Evolutionary conservation across 2,888 invertebrate genomes (phyloP).

Genomic region (Cyrtodaria siliqua): DNA sequence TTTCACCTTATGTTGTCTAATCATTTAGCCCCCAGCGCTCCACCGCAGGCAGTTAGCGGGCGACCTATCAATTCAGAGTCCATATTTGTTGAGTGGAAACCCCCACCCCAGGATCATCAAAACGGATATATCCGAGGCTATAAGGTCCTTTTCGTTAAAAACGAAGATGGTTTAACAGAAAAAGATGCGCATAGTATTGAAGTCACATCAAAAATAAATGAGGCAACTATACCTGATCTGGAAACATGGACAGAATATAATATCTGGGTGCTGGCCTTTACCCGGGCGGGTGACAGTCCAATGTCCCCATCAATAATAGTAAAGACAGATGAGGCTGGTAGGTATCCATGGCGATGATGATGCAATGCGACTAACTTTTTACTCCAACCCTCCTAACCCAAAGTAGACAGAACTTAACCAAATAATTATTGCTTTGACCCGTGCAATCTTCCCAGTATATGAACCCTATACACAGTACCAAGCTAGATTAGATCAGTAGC

Average conservation of each 20-base stretch:
- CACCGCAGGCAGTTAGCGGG: constrained; percentile 97
- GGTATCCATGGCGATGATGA: constrained; percentile 86
- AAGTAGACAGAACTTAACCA: no score
- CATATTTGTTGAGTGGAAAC: constrained; percentile 96
- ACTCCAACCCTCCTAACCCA: no score
- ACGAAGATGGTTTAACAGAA: constrained; percentile 85
- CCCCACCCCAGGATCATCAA: constrained; percentile 95
- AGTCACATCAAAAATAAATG: constrained; percentile 79
- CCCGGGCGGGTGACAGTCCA: constrained; percentile 98
- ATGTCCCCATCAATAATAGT: constrained; percentile 95
- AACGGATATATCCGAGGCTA: constrained; percentile 89
- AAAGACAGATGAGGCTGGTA: constrained; percentile 99
- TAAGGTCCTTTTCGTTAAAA: constrained; percentile 86
- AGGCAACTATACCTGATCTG: constrained; percentile 94
- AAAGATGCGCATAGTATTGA: constrained; percentile 87
- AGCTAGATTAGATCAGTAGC: no score
- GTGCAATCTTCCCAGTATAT: no score
- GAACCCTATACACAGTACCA: no score
- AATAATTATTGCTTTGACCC: no score
- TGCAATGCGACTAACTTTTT: constrained; percentile 7
- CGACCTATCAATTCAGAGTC: constrained; percentile 93
- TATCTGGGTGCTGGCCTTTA: constrained; percentile 98
- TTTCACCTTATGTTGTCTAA: constrained; percentile 63
- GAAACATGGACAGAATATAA: constrained; percentile 98
- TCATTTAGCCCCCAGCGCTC: constrained; percentile 95